phyloP scores from a whole-genome alignment of 2,888 invertebrate genomes.

The Empis livida region DNA sequence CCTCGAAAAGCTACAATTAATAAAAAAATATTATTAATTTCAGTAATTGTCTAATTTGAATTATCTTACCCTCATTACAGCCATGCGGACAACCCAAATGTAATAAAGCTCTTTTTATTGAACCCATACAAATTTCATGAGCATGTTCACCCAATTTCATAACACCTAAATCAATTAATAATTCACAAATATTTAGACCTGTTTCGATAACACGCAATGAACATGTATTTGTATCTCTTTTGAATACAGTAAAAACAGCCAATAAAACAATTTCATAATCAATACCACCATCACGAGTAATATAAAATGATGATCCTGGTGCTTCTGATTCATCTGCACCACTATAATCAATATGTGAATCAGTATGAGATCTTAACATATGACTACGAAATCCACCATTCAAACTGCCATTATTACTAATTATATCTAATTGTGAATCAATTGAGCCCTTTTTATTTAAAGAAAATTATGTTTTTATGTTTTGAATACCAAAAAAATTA shows the following conservation, averaged over 20 bases:
- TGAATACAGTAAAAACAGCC: conserved; percentile 76
- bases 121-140: conserved; percentile 36
- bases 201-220: conserved; percentile 85
- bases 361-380: conserved; percentile 75
- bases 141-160: conserved; percentile 43
- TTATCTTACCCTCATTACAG: conserved; percentile 55
- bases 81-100: conserved; percentile 93
- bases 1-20: conserved; percentile 46
- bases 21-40: neutral
- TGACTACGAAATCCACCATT: conserved; percentile 40
- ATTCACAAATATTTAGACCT: conserved; percentile 81
- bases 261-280: conserved; percentile 74
- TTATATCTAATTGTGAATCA: conserved; percentile 65
- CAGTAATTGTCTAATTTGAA: neutral
- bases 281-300: conserved; percentile 89
- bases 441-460: conserved; percentile 82
- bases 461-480: too few relatives aligned
- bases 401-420: conserved; percentile 29
- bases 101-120: conserved; percentile 43
- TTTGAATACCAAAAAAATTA: too few relatives aligned
- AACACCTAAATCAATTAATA: conserved; percentile 81
- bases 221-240: conserved; percentile 71
- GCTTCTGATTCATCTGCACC: conserved; percentile 80
- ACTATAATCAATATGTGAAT: conserved; percentile 81
- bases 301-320: conserved; percentile 78